phyloP scores from a whole-genome alignment of 2,797 vertebrate species.

The Chaetophractus vellerosus region DNA sequence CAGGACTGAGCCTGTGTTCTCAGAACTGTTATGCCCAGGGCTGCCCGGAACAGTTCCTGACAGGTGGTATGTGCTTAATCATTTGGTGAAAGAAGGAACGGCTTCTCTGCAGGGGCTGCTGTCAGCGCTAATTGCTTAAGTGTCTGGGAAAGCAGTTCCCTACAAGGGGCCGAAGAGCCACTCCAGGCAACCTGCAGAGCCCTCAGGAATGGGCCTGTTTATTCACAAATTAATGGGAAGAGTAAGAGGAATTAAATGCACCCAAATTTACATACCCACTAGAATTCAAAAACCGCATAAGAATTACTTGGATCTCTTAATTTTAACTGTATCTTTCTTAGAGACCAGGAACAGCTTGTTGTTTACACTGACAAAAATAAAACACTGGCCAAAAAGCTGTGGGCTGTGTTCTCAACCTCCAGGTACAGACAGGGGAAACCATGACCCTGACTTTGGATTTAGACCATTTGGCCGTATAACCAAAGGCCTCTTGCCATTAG shows the following conservation, averaged over 20 bases:
- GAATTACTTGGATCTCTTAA: not conserved
- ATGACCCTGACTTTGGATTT: not conserved
- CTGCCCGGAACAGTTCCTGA: not conserved
- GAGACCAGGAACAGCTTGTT: not conserved
- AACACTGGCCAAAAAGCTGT: not conserved
- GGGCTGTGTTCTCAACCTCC: not conserved
- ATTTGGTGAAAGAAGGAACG: not conserved
- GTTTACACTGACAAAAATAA: not conserved
- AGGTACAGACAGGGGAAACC: not conserved
- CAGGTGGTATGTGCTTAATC: not conserved
- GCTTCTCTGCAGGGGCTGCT: not conserved
- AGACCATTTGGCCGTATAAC: not conserved
- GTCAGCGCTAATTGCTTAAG: not conserved
- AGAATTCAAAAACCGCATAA: not conserved
- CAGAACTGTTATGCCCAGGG: not conserved
- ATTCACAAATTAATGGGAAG: slow-evolving; percentile 26
- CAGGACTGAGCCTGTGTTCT: not conserved
- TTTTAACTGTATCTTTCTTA: slow-evolving; percentile 16
- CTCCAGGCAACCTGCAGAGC: not conserved
- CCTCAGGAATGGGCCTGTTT: not conserved
- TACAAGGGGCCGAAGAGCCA: not conserved
- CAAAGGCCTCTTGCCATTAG: not conserved
- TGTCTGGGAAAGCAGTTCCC: not conserved
- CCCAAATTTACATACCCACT: not conserved
- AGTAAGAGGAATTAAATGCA: not conserved